These are phyloP conservation scores for Octopus sinensis DNA, from an alignment of 1,140 invertebrate species.

Conservation along the genomic window DNA sequence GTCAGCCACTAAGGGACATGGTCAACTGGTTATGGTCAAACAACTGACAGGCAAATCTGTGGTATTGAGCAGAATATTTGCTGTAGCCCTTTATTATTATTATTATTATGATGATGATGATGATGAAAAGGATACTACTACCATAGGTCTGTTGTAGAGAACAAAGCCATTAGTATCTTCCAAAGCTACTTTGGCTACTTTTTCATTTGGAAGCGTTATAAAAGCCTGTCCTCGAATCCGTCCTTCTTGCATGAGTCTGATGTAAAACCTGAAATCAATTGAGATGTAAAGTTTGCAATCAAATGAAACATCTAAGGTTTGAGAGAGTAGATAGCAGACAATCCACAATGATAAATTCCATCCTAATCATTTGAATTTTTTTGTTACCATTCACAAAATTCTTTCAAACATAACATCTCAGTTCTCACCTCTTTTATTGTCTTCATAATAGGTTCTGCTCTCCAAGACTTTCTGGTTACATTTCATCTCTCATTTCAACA, in stretches of 20 bases:
- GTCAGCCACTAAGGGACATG: background rate
- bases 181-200: conserved; percentile 72
- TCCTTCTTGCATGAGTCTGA: conserved; percentile 89
- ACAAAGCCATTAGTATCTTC: conserved; percentile 85
- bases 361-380: too few species aligned
- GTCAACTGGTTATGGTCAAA: background rate
- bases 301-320: too few species aligned
- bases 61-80: background rate
- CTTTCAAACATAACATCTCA: too few species aligned
- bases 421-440: too few species aligned
- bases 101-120: background rate
- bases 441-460: too few species aligned
- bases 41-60: background rate
- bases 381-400: too few species aligned
- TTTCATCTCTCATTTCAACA: too few species aligned
- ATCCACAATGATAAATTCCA: too few species aligned
- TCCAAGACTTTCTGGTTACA: too few species aligned
- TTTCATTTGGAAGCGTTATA: conserved; percentile 74
- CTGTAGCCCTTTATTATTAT: background rate
- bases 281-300: too few species aligned
- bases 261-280: conserved; percentile 66
- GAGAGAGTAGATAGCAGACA: too few species aligned
- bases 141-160: conserved; percentile 83
- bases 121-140: conserved; percentile 62
- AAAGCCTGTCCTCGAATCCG: conserved; percentile 96